phyloP scores from a whole-genome alignment of 2,888 invertebrate genomes.

The Abrostola tripartita region DNA sequence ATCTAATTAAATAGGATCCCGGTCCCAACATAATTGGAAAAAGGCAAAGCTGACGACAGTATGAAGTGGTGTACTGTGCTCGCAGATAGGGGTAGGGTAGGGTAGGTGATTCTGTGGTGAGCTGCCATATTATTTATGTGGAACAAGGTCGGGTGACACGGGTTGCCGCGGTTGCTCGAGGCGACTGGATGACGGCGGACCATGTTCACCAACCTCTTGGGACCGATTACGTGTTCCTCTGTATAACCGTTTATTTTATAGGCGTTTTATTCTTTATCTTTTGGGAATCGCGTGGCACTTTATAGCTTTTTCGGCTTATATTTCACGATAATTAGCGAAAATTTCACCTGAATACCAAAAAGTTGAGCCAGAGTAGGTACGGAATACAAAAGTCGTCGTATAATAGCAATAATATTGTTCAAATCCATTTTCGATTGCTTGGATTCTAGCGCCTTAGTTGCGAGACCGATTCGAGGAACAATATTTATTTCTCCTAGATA shows the following conservation, averaged over 20 bases:
- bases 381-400: neutral
- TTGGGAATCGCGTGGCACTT: conserved; percentile 29
- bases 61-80: neutral
- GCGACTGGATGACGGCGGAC: conserved; percentile 51
- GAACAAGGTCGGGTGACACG: conserved; percentile 48
- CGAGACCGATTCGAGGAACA: conserved; percentile 4
- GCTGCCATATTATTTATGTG: conserved; percentile 39
- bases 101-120: conserved; percentile 16
- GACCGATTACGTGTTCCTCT: conserved; percentile 44
- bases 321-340: conserved; percentile 37
- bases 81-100: neutral
- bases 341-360: neutral
- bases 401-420: conserved; percentile 1
- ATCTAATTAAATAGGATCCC: conserved; percentile 5
- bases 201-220: conserved; percentile 40
- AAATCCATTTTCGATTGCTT: conserved; percentile 4
- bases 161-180: conserved; percentile 44
- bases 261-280: conserved; percentile 43
- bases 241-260: conserved; percentile 47
- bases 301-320: conserved; percentile 25
- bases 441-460: conserved; percentile 6
- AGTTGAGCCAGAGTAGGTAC: no score
- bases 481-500: conserved; percentile 2
- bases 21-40: conserved; percentile 6
- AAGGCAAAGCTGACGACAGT: conserved; percentile 2